These are phyloP conservation scores for Arion vulgaris DNA, from an alignment of 1,140 invertebrate genomes.

Conservation along the genomic window DNA sequence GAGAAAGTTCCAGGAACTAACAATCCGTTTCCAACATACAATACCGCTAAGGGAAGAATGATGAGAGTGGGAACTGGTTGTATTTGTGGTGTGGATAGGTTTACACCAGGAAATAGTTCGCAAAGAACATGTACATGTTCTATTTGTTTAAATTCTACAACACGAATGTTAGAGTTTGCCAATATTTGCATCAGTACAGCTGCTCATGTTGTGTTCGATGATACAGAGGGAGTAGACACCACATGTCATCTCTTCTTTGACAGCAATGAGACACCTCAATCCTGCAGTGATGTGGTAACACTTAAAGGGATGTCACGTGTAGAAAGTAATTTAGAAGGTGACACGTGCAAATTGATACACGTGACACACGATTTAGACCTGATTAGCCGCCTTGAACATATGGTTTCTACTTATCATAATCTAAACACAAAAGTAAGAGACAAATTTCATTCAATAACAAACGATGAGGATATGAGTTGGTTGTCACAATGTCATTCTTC, in stretches of 20 bases:
- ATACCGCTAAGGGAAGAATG: background rate
- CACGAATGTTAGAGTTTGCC: background rate
- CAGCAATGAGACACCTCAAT: background rate
- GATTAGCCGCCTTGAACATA: background rate
- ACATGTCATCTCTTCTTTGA: background rate
- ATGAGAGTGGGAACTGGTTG: background rate
- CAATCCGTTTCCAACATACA: background rate
- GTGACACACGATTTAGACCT: background rate
- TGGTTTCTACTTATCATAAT: background rate
- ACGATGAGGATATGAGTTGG: background rate
- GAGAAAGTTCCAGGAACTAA: background rate
- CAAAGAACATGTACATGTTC: background rate
- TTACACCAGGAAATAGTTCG: background rate
- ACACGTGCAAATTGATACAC: background rate
- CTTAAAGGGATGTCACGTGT: background rate
- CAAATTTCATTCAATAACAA: background rate
- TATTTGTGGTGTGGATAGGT: background rate
- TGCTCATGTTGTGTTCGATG: slow-evolving; percentile 10
- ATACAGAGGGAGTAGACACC: background rate
- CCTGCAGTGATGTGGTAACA: background rate
- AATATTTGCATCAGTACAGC: background rate
- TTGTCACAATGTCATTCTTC: background rate
- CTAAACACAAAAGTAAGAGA: background rate
- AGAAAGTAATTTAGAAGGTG: background rate
- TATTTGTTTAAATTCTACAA: background rate